phyloP scores from a whole-genome alignment of 2,888 invertebrate genomes.

The Serripes groenlandicus region DNA sequence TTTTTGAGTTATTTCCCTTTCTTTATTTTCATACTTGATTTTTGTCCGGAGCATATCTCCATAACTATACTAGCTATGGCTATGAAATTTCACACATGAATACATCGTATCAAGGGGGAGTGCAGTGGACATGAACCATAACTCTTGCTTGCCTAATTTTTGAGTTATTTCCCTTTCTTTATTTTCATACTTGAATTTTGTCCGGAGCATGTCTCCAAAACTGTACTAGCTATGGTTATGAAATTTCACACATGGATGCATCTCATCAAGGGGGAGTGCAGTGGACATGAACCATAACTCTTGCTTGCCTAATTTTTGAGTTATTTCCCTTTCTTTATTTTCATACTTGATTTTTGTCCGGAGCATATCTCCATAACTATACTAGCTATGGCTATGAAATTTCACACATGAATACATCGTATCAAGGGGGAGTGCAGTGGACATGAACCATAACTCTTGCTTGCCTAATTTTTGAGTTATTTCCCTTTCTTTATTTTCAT shows the following conservation, averaged over 20 bases:
- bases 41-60: background rate
- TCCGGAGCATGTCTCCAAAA: background rate
- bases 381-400: background rate
- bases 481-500: background rate
- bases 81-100: background rate
- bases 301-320: background rate
- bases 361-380: background rate
- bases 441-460: background rate
- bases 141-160: background rate
- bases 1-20: background rate
- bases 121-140: background rate
- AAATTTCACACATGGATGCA: background rate
- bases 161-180: background rate
- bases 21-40: background rate
- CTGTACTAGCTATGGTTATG: background rate
- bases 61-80: background rate
- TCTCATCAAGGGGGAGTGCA: background rate
- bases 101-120: background rate
- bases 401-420: background rate
- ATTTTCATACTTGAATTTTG: background rate
- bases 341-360: background rate
- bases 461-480: background rate
- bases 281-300: background rate
- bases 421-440: background rate
- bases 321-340: background rate